Base-by-base conservation (phyloP, 2,797 vertebrate species). In the Cossypha niveicapilla region DNA sequence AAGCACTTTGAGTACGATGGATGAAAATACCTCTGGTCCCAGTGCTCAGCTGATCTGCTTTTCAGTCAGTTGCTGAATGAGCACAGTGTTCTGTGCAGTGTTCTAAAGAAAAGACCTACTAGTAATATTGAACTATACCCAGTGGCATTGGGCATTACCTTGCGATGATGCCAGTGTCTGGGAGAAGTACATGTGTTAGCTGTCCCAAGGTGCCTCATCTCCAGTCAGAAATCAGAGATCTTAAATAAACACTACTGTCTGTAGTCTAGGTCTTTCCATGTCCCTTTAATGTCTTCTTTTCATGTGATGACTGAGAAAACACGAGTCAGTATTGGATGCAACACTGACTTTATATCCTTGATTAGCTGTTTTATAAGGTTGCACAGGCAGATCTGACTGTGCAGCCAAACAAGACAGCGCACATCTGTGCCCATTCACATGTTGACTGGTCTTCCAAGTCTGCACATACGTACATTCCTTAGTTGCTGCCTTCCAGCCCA, bases 371-470 rank as follows among this genome's bases (percentile, higher is more conserved):
- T 32, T 11, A 13, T 24, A 44, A 32, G 24, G 32, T 44, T 37
- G 17, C 39, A 24, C 18, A 16, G 13, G 37, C 1, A 1, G 62
- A 37, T 37, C 28, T 0, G 1, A 19, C 45, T 28, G 8, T 60
- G 71, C 32, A 16, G 44, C 45, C 15, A 16, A 28, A 67, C 5
- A 13, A 74, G 53, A 44, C 21, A 13, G 27, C 53, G 8, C 24
- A 32, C 23, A 32, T 50, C 44, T 0, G 0, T 67, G 39, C 37
- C n/a, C 28, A 4, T 37, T 67, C 62, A 37, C 53, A 37, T 0
- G 1, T 18, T 0, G 1, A 13, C 39, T 60, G 12, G 3, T 60
- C 37, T 60, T 63, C 41, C 34, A 72, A 5, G 44, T 63, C 23
- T 3, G 4, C 58, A 34, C 0, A 1, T 54, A 9, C 24, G 28